Conservation (phyloP, 2,888 invertebrate species). For the Andrena dorsata region DNA sequence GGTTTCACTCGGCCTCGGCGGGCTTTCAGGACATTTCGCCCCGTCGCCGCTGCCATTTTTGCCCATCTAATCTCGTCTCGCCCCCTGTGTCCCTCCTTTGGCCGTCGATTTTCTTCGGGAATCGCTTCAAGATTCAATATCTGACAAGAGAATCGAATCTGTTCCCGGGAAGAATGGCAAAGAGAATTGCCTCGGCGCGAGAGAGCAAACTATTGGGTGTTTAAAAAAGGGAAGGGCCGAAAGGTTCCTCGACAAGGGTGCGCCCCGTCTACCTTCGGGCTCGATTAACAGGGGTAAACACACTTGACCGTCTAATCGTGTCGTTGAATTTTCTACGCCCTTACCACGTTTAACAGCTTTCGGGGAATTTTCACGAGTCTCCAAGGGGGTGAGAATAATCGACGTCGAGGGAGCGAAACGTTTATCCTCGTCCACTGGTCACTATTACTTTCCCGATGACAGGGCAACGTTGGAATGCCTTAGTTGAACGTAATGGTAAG, state of each 20-base stretch:
- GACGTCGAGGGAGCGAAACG: background rate
- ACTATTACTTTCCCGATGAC: background rate
- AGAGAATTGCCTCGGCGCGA: conserved; percentile 16
- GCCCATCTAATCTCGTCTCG: conserved; percentile 51
- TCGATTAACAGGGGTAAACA: conserved; percentile 49
- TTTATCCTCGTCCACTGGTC: background rate
- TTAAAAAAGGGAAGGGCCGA: conserved; percentile 28
- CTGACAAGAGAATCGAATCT: conserved; percentile 52
- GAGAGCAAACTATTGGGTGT: background rate
- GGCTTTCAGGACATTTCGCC: conserved; percentile 67
- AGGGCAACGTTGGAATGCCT: background rate
- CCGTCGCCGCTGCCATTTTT: conserved; percentile 62
- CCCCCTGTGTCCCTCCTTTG: background rate
- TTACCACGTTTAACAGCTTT: background rate
- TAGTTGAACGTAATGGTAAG: too few species aligned
- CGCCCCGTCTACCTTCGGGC: conserved; percentile 10
- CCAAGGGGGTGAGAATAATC: background rate
- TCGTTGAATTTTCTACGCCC: conserved; percentile 10
- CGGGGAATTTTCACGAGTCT: background rate
- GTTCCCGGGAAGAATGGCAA: conserved; percentile 43
- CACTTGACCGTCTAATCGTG: conserved; percentile 35
- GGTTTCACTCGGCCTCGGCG: conserved; percentile 69
- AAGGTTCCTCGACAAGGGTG: conserved; percentile 18
- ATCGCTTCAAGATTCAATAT: conserved; percentile 62
- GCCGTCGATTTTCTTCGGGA: conserved; percentile 28